A percentile compares a stretch with the other conserved stretches of the same genome.
Evolutionary conservation across 2,888 invertebrate genomes (phyloP).

Genomic region (Mythimna lalbum): DNA sequence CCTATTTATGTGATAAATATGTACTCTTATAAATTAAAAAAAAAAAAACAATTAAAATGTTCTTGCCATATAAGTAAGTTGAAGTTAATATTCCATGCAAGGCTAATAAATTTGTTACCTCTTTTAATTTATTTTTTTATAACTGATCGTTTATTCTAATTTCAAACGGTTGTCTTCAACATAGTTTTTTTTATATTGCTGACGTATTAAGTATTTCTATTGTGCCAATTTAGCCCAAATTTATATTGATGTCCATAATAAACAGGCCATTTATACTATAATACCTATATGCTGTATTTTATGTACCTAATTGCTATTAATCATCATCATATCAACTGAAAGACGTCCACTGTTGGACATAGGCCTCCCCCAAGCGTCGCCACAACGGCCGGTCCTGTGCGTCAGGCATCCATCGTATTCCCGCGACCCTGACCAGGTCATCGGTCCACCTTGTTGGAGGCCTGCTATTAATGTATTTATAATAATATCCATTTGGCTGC

Average conservation of each 20-base stretch:
- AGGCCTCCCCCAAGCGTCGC: too few species aligned
- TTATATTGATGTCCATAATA: constrained; percentile 5
- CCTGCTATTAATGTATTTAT: constrained; percentile 23
- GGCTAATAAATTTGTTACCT: neutral
- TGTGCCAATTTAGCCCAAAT: constrained; percentile 54
- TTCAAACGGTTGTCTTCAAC: neutral
- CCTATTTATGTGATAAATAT: constrained; percentile 46
- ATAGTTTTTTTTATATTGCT: neutral
- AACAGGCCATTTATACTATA: constrained; percentile 6
- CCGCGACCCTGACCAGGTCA: too few species aligned
- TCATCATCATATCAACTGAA: too few species aligned
- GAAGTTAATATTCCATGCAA: neutral
- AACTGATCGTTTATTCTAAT: neutral
- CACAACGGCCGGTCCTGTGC: too few species aligned
- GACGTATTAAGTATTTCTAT: constrained; percentile 35
- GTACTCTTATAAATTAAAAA: neutral
- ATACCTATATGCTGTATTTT: constrained; percentile 8
- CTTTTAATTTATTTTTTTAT: neutral
- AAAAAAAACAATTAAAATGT: neutral
- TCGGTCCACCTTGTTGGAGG: too few species aligned
- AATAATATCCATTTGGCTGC: constrained; percentile 17
- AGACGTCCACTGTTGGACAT: too few species aligned
- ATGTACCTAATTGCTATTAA: neutral
- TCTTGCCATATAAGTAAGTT: constrained; percentile 24
- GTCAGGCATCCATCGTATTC: too few species aligned